Conservation (phyloP, 2,113 vertebrate species). For the Pelecanoides urinatrix region DNA sequence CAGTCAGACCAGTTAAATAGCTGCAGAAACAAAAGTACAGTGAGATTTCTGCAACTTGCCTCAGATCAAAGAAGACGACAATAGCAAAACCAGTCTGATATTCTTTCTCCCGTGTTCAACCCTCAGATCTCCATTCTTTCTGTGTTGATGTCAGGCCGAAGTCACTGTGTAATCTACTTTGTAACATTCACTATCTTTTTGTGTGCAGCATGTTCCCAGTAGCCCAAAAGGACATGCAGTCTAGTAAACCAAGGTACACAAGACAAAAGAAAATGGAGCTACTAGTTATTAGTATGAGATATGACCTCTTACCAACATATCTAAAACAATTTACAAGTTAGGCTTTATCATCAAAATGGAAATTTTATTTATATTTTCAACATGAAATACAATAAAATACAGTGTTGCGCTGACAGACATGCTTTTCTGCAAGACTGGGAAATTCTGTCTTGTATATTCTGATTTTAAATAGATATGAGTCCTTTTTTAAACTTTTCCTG, state of each 20-base stretch:
- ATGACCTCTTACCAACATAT: neutral
- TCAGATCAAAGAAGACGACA: neutral
- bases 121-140: neutral
- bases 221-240: neutral
- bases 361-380: conserved; percentile 59
- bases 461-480: neutral
- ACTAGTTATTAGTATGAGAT: neutral
- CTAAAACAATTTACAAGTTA: conserved; percentile 2
- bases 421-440: neutral
- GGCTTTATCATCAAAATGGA: conserved; percentile 18
- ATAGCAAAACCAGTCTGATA: neutral
- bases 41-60: neutral
- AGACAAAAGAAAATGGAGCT: neutral
- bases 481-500: neutral
- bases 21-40: neutral
- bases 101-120: neutral
- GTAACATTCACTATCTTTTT: neutral
- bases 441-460: neutral
- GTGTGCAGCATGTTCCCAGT: neutral
- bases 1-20: neutral
- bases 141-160: neutral
- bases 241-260: neutral
- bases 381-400: conserved; percentile 28
- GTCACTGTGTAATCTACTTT: neutral
- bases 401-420: conserved; percentile 7